phyloP scores from a whole-genome alignment of 1,140 invertebrate species.

The Cepaea nemoralis region DNA sequence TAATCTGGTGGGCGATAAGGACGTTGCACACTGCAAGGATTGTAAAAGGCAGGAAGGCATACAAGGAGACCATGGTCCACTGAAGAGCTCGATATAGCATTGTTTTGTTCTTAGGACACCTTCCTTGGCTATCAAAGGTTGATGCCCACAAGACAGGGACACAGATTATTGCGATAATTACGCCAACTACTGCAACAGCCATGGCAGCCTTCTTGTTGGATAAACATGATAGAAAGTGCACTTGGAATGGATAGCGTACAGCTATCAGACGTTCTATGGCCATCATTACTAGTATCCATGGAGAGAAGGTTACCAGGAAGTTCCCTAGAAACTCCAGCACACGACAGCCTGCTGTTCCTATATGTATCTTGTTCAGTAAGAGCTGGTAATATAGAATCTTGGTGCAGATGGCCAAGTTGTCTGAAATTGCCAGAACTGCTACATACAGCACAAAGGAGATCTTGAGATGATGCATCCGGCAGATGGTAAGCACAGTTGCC shows the following conservation, averaged over 20 bases:
- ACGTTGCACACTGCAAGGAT: slow-evolving; percentile 56
- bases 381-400: slow-evolving; percentile 49
- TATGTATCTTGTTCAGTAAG: slow-evolving; percentile 37
- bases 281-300: slow-evolving; percentile 62
- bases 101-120: neutral
- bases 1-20: slow-evolving; percentile 54
- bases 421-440: slow-evolving; percentile 53
- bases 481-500: slow-evolving; percentile 54
- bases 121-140: neutral
- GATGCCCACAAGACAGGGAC: slow-evolving; percentile 40
- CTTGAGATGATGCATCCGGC: slow-evolving; percentile 49
- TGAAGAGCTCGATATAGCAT: slow-evolving; percentile 39
- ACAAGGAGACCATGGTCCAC: slow-evolving; percentile 55
- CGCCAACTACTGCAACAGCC: slow-evolving; percentile 12
- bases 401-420: slow-evolving; percentile 50
- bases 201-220: slow-evolving; percentile 12
- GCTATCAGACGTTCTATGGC: slow-evolving; percentile 56
- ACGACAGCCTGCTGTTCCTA: slow-evolving; percentile 43
- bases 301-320: slow-evolving; percentile 54
- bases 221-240: slow-evolving; percentile 20
- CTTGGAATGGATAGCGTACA: slow-evolving; percentile 23
- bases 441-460: slow-evolving; percentile 57
- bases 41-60: slow-evolving; percentile 54
- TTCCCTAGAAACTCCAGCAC: slow-evolving; percentile 53
- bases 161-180: slow-evolving; percentile 27